phyloP scores from a whole-genome alignment of 2,113 vertebrate genomes.

The Heteronetta atricapilla region DNA sequence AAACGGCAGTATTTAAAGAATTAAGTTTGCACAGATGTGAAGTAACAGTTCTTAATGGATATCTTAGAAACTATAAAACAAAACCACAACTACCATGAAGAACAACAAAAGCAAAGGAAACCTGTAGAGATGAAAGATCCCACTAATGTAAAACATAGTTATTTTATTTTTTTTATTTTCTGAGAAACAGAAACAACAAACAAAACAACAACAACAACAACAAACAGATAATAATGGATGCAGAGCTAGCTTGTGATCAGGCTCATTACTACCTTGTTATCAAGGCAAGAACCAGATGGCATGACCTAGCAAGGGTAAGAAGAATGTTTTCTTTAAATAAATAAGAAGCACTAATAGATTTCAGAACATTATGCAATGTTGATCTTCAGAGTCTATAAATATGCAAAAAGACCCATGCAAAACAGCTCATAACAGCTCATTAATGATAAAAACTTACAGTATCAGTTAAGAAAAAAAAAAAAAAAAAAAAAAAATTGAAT shows the following conservation, averaged over 20 bases:
- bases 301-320: constrained; percentile 82
- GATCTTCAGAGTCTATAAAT: constrained; percentile 63
- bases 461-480: constrained; percentile 15
- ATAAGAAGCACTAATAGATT: constrained; percentile 52
- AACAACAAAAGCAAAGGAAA: constrained; percentile 9
- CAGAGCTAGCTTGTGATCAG: constrained; percentile 80
- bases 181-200: constrained; percentile 17
- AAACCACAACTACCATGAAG: neutral
- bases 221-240: constrained; percentile 53
- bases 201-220: neutral
- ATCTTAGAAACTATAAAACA: constrained; percentile 36
- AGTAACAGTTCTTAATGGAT: constrained; percentile 21
- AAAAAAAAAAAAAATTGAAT: neutral
- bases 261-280: constrained; percentile 81
- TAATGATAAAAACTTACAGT: constrained; percentile 50
- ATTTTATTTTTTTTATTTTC: constrained; percentile 44
- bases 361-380: constrained; percentile 53
- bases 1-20: constrained; percentile 65
- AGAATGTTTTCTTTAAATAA: constrained; percentile 48
- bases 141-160: constrained; percentile 1
- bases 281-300: constrained; percentile 83
- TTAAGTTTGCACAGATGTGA: constrained; percentile 55
- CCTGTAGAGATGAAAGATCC: constrained; percentile 44
- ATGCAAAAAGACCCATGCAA: constrained; percentile 38
- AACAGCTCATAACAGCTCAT: constrained; percentile 66